phyloP scores from a whole-genome alignment of 2,888 invertebrate species.

The Brenthis daphne region DNA sequence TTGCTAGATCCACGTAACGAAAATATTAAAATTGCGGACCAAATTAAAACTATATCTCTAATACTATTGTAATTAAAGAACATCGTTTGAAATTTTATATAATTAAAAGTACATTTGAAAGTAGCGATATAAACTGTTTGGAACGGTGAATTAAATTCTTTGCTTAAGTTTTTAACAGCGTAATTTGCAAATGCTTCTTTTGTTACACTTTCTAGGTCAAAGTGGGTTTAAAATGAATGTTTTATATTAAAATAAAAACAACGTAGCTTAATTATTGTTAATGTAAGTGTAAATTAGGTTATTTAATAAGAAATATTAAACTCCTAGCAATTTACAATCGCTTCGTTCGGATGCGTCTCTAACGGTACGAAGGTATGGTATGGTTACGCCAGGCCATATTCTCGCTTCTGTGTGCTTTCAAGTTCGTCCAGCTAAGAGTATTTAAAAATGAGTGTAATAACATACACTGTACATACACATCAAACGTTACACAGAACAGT shows the following conservation, averaged over 20 bases:
- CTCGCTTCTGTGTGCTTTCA: no score
- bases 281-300: no score
- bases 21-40: background rate
- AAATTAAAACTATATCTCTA: background rate
- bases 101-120: constrained; percentile 14
- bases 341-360: no score
- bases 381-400: no score
- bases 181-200: constrained; percentile 30
- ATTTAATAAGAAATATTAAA: no score
- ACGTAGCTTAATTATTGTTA: constrained; percentile 2
- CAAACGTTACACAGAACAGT: no score
- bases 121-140: constrained; percentile 20
- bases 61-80: constrained; percentile 2
- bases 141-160: constrained; percentile 27
- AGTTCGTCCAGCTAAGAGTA: no score
- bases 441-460: no score
- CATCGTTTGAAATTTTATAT: constrained; percentile 6
- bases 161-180: constrained; percentile 24
- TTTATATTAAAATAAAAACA: constrained; percentile 26
- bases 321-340: no score
- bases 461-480: no score
- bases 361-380: no score
- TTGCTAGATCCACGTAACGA: background rate
- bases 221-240: constrained; percentile 22
- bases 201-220: constrained; percentile 31